Conservation (phyloP, 2,113 vertebrate species). For the Mesoclemmys tuberculata region DNA sequence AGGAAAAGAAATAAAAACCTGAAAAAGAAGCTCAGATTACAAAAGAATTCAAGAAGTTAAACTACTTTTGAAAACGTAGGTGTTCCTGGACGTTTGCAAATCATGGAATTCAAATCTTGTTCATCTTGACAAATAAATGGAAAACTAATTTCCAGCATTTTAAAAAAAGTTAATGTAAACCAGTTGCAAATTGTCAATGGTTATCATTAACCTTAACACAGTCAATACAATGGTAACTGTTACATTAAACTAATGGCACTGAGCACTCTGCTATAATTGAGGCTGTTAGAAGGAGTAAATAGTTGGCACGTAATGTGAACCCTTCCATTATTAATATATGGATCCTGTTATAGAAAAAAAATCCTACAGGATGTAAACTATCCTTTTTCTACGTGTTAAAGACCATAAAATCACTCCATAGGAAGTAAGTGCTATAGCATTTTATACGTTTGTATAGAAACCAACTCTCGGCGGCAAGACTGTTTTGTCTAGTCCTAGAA, state of each 20-base stretch:
- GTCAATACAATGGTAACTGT: background rate
- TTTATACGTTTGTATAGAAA: background rate
- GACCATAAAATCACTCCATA: background rate
- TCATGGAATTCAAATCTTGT: background rate
- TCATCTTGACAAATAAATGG: background rate
- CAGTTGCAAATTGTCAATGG: background rate
- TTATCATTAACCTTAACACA: background rate
- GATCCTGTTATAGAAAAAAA: background rate
- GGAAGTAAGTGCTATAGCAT: background rate
- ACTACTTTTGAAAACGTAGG: constrained; percentile 1
- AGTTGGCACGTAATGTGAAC: background rate
- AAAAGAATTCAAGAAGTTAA: background rate
- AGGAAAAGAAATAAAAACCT: background rate
- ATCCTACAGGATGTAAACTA: background rate
- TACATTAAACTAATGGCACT: background rate
- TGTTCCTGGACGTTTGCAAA: background rate
- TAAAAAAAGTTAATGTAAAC: background rate
- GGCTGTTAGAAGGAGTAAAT: background rate
- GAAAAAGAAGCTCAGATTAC: background rate
- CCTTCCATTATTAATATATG: background rate
- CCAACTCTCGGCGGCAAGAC: background rate
- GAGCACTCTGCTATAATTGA: constrained; percentile 22
- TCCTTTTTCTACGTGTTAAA: background rate
- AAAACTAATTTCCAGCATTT: background rate
- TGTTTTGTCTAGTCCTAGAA: background rate